These are phyloP conservation scores for Drosophila limbata DNA, from an alignment of 2,888 invertebrate species.

Conservation along the genomic window DNA sequence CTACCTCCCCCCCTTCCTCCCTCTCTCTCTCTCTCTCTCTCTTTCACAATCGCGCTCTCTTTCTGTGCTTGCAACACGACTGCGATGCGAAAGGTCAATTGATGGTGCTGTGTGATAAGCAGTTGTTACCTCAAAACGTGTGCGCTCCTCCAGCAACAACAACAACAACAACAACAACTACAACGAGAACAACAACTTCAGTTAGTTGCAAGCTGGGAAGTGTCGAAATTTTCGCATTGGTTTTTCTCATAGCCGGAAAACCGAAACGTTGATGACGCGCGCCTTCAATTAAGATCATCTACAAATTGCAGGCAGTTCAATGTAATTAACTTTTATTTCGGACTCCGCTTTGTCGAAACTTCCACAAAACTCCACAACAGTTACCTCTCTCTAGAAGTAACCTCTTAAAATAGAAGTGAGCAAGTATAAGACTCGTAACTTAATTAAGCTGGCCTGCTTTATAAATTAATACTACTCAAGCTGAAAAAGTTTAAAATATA, in stretches of 20 bases:
- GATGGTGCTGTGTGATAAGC: constrained; percentile 77
- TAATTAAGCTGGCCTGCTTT: too few species aligned
- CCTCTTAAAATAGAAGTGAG: too few species aligned
- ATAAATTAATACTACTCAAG: too few species aligned
- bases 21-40: constrained; percentile 5
- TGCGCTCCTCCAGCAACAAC: constrained; percentile 51
- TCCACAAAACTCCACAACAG: neutral
- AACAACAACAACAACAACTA: constrained; percentile 26
- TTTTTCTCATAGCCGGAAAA: constrained; percentile 38
- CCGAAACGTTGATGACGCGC: constrained; percentile 56
- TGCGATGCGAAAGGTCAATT: constrained; percentile 77
- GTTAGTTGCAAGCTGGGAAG: constrained; percentile 41
- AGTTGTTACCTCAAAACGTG: constrained; percentile 78
- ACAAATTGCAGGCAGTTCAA: constrained; percentile 67
- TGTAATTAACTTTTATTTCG: constrained; percentile 64
- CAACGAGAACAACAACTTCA: constrained; percentile 27
- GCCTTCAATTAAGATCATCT: constrained; percentile 79
- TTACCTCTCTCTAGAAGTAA: too few species aligned
- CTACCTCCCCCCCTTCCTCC: neutral
- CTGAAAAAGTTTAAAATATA: too few species aligned
- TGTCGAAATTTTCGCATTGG: constrained; percentile 66
- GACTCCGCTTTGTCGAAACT: constrained; percentile 4
- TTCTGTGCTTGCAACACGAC: constrained; percentile 59
- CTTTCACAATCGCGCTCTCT: neutral
- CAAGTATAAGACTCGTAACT: too few species aligned